Evolutionary conservation across 2,113 vertebrate species (phyloP), one percentile per base, ranked within the genome.

Genomic region (Nymphicus hollandicus): DNA sequence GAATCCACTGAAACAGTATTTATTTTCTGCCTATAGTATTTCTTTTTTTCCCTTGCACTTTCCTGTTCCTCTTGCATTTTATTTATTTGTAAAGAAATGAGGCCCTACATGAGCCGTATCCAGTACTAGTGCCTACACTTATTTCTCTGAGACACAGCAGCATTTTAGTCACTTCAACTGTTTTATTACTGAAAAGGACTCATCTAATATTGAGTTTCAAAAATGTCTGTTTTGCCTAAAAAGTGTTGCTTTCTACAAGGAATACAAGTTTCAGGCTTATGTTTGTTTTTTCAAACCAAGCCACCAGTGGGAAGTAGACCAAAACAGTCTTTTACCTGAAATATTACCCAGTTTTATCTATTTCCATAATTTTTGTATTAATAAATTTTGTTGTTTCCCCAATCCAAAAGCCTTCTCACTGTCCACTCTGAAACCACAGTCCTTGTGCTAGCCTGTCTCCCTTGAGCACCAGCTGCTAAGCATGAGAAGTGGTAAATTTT

Each of bases 31-130:
- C 24, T 47, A 9, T 25, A 17, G 2, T 1, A 2, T 41, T 66
- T 3, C n/a, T 29, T 33, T 14, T 5, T 1, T 1, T 1, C 14
- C 35, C 63, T 35, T 50, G 43, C 7, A 35, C 4, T 5, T 80
- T 69, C 1, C 3, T 44, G 31, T 91, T 86, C 4, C 9, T 83
- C 49, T 25, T 44, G 15, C 27, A 29, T 81, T 76, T 76, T 52
- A 29, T 70, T 78, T 66, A 69, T 63, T 66, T 78, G 41, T 49
- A 60, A 60, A 84, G 49, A 86, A 66, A 60, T 29, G 7, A 68
- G 46, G 33, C 58, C 17, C 13, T 49, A 5, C 18, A 41, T 7
- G 33, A 69, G 18, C 29, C 19, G 16, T 19, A 49, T 28, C 29
- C n/a, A 49, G n/a, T 4, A 39, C 33, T 33, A 50, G 9, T 17